phyloP scores from a whole-genome alignment of 2,113 vertebrate species.

The Heliornis fulica region DNA sequence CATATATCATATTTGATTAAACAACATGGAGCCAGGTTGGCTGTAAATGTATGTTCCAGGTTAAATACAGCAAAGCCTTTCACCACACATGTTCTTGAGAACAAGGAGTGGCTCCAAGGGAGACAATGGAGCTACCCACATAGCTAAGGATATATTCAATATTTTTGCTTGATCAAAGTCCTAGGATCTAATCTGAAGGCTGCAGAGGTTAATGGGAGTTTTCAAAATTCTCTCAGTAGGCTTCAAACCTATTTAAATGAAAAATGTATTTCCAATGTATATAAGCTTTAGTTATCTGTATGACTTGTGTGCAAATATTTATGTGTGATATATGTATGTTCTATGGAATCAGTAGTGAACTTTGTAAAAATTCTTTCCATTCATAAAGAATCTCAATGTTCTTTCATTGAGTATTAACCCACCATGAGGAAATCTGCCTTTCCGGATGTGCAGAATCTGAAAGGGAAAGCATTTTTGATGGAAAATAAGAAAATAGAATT shows the following conservation, averaged over 20 bases:
- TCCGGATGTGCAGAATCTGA: background rate
- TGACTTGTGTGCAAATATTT: background rate
- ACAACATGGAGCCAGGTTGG: background rate
- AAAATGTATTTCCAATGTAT: background rate
- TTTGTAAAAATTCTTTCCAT: background rate
- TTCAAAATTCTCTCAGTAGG: background rate
- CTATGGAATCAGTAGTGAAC: background rate
- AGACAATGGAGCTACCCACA: background rate
- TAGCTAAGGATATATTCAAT: background rate
- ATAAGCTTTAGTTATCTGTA: background rate
- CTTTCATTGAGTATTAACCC: background rate
- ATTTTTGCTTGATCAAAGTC: background rate
- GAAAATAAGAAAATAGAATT: background rate
- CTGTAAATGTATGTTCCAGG: background rate
- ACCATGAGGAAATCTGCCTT: background rate
- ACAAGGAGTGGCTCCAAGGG: background rate
- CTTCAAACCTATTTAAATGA: background rate
- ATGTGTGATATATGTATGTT: background rate
- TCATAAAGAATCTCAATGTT: background rate
- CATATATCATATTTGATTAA: background rate
- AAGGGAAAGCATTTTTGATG: background rate
- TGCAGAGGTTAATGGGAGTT: background rate
- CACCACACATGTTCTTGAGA: background rate
- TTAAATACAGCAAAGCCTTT: background rate
- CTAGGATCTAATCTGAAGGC: background rate